Conservation (phyloP, 2,888 invertebrate genomes). For the Mythimna vitellina region DNA sequence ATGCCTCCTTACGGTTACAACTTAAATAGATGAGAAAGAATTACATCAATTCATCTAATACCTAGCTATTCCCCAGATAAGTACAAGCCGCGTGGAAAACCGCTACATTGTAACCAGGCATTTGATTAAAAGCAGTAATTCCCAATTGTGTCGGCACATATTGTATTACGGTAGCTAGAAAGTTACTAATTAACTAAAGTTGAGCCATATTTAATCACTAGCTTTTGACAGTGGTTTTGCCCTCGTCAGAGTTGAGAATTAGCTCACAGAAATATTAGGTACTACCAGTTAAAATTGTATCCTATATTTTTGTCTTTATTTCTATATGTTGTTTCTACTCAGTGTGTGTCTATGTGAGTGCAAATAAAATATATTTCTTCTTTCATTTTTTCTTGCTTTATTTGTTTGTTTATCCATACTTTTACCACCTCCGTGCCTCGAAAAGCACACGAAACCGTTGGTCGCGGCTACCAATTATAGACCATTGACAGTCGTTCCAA, state of each 20-base stretch:
- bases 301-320: too few species aligned
- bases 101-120: conserved; percentile 6
- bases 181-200: conserved; percentile 28
- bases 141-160: conserved; percentile 19
- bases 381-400: too few species aligned
- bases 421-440: too few species aligned
- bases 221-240: neutral
- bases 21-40: conserved; percentile 32
- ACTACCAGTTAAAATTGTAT: too few species aligned
- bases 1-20: conserved; percentile 8
- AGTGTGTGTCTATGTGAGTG: too few species aligned
- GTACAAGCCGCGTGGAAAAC: conserved; percentile 11
- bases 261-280: neutral
- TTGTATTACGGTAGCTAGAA: conserved; percentile 22
- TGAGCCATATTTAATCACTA: conserved; percentile 13
- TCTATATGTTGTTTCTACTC: too few species aligned
- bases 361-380: too few species aligned
- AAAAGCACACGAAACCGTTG: too few species aligned
- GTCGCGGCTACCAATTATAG: too few species aligned
- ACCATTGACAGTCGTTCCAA: too few species aligned
- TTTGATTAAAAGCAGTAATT: conserved; percentile 33
- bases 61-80: neutral
- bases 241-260: neutral
- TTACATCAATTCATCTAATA: conserved; percentile 33
- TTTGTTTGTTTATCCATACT: too few species aligned